Evolutionary conservation across 2,888 invertebrate genomes (phyloP).

Genomic region (Amphipoea oculea): DNA sequence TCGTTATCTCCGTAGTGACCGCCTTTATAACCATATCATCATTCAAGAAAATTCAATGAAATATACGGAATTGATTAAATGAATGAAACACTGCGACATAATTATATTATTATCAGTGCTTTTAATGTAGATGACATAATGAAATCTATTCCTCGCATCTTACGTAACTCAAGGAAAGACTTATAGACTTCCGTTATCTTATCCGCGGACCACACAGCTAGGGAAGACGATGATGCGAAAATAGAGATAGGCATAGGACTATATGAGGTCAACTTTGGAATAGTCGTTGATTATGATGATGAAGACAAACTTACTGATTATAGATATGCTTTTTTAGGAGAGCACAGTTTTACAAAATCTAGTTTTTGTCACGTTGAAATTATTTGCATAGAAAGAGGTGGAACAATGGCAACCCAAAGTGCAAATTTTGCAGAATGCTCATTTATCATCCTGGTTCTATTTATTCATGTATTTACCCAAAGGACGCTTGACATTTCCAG

Average conservation of each 20-base stretch:
- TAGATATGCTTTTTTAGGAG: neutral
- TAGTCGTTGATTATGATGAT: neutral
- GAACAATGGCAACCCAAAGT: neutral
- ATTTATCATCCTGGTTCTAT: neutral
- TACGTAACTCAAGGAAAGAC: constrained; percentile 46
- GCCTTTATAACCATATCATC: neutral
- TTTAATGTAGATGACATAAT: constrained; percentile 40
- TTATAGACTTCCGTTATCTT: constrained; percentile 45
- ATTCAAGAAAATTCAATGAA: neutral
- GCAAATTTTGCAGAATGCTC: neutral
- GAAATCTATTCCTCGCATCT: constrained; percentile 26
- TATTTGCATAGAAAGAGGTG: neutral
- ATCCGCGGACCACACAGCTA: constrained; percentile 49
- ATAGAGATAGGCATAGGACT: neutral
- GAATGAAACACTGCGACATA: neutral
- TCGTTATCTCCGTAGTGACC: too few species aligned
- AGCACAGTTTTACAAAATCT: neutral
- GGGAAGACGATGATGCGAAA: constrained; percentile 24
- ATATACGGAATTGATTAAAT: neutral
- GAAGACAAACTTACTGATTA: neutral
- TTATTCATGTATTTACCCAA: too few species aligned
- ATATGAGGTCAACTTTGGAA: neutral
- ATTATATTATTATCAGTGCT: constrained; percentile 3
- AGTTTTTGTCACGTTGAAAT: neutral
- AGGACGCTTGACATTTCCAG: neutral